Percentiles rank a stretch among this genome's conserved stretches.
These are phyloP conservation scores for Scomberomorus guttatus DNA, from an alignment of 2,797 vertebrate genomes.

Conservation along the genomic window DNA sequence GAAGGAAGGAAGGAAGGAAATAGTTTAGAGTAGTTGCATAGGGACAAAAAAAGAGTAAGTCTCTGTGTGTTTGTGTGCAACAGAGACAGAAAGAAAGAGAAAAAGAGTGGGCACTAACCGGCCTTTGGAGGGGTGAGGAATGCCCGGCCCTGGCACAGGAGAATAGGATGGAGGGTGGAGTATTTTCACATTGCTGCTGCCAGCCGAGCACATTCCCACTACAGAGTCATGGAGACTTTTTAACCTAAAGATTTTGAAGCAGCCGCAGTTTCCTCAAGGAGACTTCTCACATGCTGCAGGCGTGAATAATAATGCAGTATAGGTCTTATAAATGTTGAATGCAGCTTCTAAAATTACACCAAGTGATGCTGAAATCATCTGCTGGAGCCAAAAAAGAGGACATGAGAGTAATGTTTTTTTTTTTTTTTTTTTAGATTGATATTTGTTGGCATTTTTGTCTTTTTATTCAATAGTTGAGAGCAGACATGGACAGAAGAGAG, in stretches of 20 bases:
- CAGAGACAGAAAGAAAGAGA: slow-evolving; percentile 50
- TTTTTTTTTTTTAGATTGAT: not conserved
- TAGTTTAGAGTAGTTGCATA: slow-evolving; percentile 58
- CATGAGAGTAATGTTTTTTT: no score
- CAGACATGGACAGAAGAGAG: not conserved
- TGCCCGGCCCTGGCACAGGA: slow-evolving; percentile 78
- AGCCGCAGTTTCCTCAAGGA: slow-evolving; percentile 36
- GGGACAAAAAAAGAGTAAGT: slow-evolving; percentile 53
- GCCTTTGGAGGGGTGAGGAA: slow-evolving; percentile 80
- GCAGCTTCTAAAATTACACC: not conserved
- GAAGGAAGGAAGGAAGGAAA: slow-evolving; percentile 34
- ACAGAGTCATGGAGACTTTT: slow-evolving; percentile 75
- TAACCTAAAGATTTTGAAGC: slow-evolving; percentile 71
- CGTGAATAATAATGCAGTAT: not conserved
- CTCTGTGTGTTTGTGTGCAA: slow-evolving; percentile 56
- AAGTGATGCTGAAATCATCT: slow-evolving; percentile 5
- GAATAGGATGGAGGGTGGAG: slow-evolving; percentile 76
- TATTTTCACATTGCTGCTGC: slow-evolving; percentile 75
- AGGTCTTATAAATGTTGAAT: not conserved
- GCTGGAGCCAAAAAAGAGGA: not conserved
- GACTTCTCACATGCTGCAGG: slow-evolving; percentile 21
- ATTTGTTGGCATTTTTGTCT: not conserved
- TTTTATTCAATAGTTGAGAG: not conserved
- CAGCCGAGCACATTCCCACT: slow-evolving; percentile 77
- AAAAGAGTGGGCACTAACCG: slow-evolving; percentile 66